phyloP scores from a whole-genome alignment of 2,797 vertebrate genomes.

The Apodemus agrarius region DNA sequence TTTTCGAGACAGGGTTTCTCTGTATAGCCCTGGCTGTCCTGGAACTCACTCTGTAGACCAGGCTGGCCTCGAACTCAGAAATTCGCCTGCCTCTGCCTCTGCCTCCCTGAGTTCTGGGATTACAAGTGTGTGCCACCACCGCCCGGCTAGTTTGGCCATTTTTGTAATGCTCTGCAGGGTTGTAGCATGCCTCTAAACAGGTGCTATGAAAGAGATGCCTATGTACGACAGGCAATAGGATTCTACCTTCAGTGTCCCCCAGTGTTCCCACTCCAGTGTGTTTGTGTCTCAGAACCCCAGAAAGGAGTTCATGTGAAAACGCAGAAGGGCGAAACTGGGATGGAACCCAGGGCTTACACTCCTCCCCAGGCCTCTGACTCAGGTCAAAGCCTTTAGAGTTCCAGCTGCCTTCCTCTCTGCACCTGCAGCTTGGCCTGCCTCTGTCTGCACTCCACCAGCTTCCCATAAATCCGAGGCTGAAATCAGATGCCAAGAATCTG shows the following conservation, averaged over 20 bases:
- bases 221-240: neutral
- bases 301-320: neutral
- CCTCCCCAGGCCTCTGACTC: neutral
- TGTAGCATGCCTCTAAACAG: neutral
- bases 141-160: neutral
- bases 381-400: neutral
- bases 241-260: neutral
- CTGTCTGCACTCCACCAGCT: neutral
- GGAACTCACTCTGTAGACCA: too few species aligned
- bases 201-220: neutral
- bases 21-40: too few species aligned
- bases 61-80: too few species aligned
- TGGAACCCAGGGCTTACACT: neutral
- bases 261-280: neutral
- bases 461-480: conserved; percentile 63
- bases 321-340: neutral
- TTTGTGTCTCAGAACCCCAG: neutral
- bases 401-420: conserved; percentile 37
- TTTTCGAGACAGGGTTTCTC: too few species aligned
- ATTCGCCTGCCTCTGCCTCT: too few species aligned
- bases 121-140: too few species aligned
- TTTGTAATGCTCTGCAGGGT: neutral
- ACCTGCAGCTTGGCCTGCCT: conserved; percentile 57
- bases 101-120: too few species aligned
- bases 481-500: conserved; percentile 75